A percentile compares a stretch with the other conserved stretches of the same genome.
These are phyloP conservation scores for Bombus haemorrhoidalis DNA, from an alignment of 1,140 invertebrate genomes.

Conservation along the genomic window DNA sequence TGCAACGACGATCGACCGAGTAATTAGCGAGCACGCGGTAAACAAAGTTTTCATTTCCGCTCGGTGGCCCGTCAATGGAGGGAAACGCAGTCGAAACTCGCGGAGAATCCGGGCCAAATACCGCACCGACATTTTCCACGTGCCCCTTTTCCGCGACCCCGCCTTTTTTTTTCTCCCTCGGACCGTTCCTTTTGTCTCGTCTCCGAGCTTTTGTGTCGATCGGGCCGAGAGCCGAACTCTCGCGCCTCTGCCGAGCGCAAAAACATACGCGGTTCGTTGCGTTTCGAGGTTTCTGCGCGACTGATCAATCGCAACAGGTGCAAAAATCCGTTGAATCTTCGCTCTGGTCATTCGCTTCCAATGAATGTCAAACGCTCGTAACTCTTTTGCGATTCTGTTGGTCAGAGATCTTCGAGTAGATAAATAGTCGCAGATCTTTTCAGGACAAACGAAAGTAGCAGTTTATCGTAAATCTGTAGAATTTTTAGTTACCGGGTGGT, in stretches of 20 bases:
- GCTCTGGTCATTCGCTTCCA: neutral
- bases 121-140: neutral
- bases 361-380: no score
- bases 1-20: neutral
- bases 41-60: conserved; percentile 37
- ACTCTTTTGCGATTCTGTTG: no score
- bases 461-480: no score
- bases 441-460: no score
- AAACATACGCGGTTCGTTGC: neutral
- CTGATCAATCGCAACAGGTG: conserved; percentile 41
- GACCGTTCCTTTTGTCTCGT: neutral
- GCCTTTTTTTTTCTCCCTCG: neutral
- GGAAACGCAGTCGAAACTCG: conserved; percentile 11
- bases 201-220: neutral
- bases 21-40: conserved; percentile 15
- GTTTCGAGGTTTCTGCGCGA: neutral
- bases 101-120: conserved; percentile 9
- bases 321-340: neutral
- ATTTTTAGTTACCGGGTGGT: no score
- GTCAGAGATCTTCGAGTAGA: no score
- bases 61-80: conserved; percentile 8
- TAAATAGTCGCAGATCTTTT: no score
- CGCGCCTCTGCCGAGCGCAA: neutral
- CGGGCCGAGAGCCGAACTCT: no score
- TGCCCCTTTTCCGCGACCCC: neutral